Percentiles rank a stretch among this genome's conserved stretches.
Conservation (phyloP, 2,888 invertebrate genomes). For the Pristionchus arcanus region DNA sequence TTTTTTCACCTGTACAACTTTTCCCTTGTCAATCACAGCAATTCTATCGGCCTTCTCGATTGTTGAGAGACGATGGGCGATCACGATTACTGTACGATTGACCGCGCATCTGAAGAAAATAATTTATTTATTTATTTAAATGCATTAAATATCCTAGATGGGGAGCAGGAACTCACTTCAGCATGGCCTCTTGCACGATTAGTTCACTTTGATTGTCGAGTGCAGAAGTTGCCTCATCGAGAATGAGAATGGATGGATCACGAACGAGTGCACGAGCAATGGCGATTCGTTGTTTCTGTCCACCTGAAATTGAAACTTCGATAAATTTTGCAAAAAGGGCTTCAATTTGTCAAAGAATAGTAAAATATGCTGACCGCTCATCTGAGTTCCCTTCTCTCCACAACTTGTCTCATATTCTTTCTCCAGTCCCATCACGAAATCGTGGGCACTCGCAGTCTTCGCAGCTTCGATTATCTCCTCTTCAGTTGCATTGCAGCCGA, state of each 20-base stretch:
- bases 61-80: conserved; percentile 81
- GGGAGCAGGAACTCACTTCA: background rate
- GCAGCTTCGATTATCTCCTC: conserved; percentile 54
- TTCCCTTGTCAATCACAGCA: conserved; percentile 73
- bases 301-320: background rate
- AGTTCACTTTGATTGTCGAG: conserved; percentile 17
- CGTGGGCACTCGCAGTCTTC: conserved; percentile 37
- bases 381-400: conserved; percentile 46
- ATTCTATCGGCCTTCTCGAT: conserved; percentile 80
- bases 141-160: background rate
- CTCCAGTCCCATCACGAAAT: conserved; percentile 45
- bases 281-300: conserved; percentile 64
- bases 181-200: conserved; percentile 49
- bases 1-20: conserved; percentile 58
- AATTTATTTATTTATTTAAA: background rate
- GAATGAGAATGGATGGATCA: conserved; percentile 20
- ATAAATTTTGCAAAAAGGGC: no score
- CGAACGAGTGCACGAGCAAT: conserved; percentile 70
- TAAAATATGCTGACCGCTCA: conserved; percentile 36
- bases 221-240: conserved; percentile 7
- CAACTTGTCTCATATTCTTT: conserved; percentile 40
- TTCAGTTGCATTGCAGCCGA: conserved; percentile 59
- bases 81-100: conserved; percentile 80
- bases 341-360: no score
- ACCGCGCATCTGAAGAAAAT: conserved; percentile 12